These are phyloP conservation scores for Pluvianellus socialis DNA, from an alignment of 2,113 vertebrate genomes.

Conservation along the genomic window DNA sequence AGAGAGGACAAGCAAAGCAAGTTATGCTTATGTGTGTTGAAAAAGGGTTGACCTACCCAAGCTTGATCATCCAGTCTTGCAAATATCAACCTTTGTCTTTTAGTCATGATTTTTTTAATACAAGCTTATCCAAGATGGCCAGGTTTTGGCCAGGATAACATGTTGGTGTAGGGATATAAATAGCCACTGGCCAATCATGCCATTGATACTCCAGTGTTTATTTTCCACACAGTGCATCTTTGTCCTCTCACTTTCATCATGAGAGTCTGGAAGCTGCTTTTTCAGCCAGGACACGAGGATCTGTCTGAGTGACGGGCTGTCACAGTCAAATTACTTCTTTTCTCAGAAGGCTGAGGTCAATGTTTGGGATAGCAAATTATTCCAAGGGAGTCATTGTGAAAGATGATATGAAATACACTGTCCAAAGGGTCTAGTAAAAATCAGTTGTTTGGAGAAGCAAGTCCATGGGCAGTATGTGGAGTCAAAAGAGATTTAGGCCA, in stretches of 20 bases:
- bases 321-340: no score
- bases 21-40: constrained; percentile 19
- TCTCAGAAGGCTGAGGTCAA: no score
- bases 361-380: background rate
- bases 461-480: background rate
- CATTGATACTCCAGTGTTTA: background rate
- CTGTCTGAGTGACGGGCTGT: no score
- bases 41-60: background rate
- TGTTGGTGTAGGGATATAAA: background rate
- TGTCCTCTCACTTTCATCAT: background rate
- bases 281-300: background rate
- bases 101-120: background rate
- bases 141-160: background rate
- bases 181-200: background rate
- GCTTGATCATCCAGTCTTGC: constrained; percentile 19
- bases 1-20: constrained; percentile 39
- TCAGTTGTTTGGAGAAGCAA: background rate
- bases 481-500: background rate
- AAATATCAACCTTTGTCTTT: constrained; percentile 13
- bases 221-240: background rate
- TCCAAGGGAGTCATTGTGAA: background rate
- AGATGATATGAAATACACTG: background rate
- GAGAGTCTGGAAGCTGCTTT: background rate
- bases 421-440: background rate
- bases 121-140: background rate